Base-by-base conservation (phyloP, 2,113 vertebrate genomes). In the Catharus bicknelli region DNA sequence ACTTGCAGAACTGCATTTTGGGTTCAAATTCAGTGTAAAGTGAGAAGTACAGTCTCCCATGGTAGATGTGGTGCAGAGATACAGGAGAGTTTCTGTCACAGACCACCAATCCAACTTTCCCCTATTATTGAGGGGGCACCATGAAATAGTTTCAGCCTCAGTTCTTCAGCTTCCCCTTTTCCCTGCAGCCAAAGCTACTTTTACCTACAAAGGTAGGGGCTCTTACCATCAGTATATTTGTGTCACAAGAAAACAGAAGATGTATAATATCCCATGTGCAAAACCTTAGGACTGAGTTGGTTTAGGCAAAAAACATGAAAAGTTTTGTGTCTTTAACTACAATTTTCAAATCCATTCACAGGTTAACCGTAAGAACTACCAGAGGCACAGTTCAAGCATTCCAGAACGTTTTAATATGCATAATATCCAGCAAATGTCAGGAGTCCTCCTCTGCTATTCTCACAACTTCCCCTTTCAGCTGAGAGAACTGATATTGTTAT, bases 21-120 rank as follows among this genome's bases (percentile, higher is more conserved):
- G 82, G 86, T 95, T 96, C 95, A 96, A 94, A 91, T 59, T 32
- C 42, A 72, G 93, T 90, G 88, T 83, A 91, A 90, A 92, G 68
- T 1, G 11, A 62, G 88, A 96, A 88, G 83, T 17, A 89, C 30
- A 69, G 30, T 59, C 30, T 87, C 47, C 13, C 38, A 30, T 7
- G 11, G 58, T 29, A 34, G 85, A 88, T n/a, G 36, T 82, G 50
- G 51, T 86, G n/a, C 43, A 88, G 77, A 89, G 23, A 90, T 34
- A 43, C 21, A 91, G 32, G 11, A 86, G 51, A 88, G 53, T 76
- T 97, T 85, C 68, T 85, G 78, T 32, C 63, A 58, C 73, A 59
- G 82, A 74, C 10, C 78, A 89, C 66, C 61, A 76, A 48, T 43
- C 59, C 81, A 75, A 55, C 43, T 80, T 76, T 82, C 25, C 26